Conservation (phyloP, 2,888 invertebrate genomes). For the Pristionchus exspectatus region DNA sequence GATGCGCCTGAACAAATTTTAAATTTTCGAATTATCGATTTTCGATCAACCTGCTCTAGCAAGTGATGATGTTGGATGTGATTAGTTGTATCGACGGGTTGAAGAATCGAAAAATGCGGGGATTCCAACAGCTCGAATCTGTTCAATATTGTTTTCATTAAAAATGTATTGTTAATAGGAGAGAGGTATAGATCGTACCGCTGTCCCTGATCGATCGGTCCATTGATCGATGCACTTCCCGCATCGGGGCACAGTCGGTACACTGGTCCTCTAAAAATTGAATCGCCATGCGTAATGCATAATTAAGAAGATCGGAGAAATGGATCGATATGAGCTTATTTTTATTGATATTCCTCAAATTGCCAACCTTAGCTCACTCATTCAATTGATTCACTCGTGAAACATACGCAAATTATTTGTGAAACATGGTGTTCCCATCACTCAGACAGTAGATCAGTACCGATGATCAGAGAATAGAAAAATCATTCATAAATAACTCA, state of each 20-base stretch:
- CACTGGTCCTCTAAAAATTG: neutral
- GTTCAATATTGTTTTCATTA: neutral
- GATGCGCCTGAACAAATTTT: neutral
- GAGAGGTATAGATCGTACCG: neutral
- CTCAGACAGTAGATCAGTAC: neutral
- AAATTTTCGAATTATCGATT: neutral
- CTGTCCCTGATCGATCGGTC: neutral
- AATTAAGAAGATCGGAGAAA: neutral
- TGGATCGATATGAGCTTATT: too few relatives aligned
- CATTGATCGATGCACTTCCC: slow-evolving; percentile 2
- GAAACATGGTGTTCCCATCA: neutral
- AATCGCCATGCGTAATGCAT: too few relatives aligned
- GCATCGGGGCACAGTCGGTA: neutral
- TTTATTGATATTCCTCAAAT: too few relatives aligned
- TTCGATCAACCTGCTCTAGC: neutral
- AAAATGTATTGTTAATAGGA: neutral
- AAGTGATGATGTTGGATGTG: neutral
- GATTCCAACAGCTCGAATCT: neutral
- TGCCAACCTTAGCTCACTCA: too few relatives aligned
- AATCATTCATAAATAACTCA: neutral
- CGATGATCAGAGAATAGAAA: neutral
- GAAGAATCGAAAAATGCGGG: neutral
- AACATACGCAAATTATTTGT: neutral
- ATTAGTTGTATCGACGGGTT: neutral
- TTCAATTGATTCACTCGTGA: too few relatives aligned